Evolutionary conservation across 2,888 invertebrate species (phyloP).

Genomic region (Candidula unifasciata): DNA sequence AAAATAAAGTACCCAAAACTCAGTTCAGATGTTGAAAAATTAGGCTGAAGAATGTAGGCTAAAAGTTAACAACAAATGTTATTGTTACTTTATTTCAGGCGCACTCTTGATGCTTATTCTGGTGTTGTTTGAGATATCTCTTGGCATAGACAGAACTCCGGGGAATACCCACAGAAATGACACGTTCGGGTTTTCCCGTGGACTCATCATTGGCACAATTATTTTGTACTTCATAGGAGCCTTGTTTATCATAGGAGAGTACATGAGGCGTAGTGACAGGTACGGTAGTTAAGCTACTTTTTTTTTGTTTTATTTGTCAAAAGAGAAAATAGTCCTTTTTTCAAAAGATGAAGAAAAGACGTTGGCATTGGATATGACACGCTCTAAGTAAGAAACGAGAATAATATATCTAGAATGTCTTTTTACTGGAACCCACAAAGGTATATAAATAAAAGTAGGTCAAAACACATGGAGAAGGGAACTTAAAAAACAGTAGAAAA

Average conservation of each 20-base stretch:
- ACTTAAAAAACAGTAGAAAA: too few species aligned
- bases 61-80: neutral
- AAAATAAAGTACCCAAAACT: too few species aligned
- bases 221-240: slow-evolving; percentile 28
- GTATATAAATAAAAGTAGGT: too few species aligned
- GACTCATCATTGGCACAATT: slow-evolving; percentile 33
- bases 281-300: neutral
- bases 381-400: neutral
- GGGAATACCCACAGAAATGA: slow-evolving; percentile 34
- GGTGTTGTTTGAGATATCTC: slow-evolving; percentile 43
- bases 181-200: slow-evolving; percentile 47
- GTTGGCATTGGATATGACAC: too few species aligned
- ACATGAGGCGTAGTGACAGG: slow-evolving; percentile 29
- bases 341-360: too few species aligned
- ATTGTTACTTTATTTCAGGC: slow-evolving; percentile 9
- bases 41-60: neutral
- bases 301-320: too few species aligned
- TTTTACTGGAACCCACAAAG: too few species aligned
- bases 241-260: slow-evolving; percentile 40
- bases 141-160: neutral
- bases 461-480: too few species aligned
- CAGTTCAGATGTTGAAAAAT: too few species aligned
- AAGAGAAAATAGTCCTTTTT: too few species aligned
- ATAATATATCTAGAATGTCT: too few species aligned
- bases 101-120: slow-evolving; percentile 31